Base-by-base conservation (phyloP, 2,113 vertebrate species). In the Procavia capensis region DNA sequence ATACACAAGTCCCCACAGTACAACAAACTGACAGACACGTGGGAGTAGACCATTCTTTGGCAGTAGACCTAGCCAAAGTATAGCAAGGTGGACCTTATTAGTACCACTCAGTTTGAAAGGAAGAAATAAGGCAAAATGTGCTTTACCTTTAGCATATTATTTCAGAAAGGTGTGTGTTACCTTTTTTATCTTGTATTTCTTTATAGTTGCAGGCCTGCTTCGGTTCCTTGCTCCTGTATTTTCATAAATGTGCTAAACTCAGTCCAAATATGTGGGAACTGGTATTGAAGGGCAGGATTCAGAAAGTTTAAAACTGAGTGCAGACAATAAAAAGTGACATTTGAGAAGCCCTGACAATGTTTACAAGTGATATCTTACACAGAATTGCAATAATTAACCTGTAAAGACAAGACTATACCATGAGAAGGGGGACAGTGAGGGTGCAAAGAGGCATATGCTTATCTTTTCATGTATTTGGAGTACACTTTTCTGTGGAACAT, bases 361-460 rank as follows among this genome's bases (percentile, higher is more conserved):
- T 82, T 79, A 47, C 16, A 41, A 63, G 27, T 14, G 89, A 20
- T 34, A 61, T 19, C 34, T 90, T 57, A 54, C 31, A 80, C 39
- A 14, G 74, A 66, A 5, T 63, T 39, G 31, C 61, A 54, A 84
- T 24, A 88, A 59, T 0, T 54, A 39, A 80, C 27, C 57, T 25
- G 16, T 10, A 76, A 75, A 81, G 39, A 24, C 68, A 17, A 76
- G 79, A 31, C 27, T 16, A 11, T 16, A 11, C 61, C 22, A 11
- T 17, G 57, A n/a, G 20, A n/a, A 7, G 0, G 31, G 80, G 36
- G 39, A 34, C 3, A n/a, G 41, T 0, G 27, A 6, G 47, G 34
- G 39, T 5, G 13, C 2, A 11, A 27, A 68, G 22, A 72, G 34
- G 34, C 29, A 80, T 63, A 45, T 0, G 1, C 0, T 7, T 24